These are phyloP conservation scores for Cotesia congregata DNA, from an alignment of 2,888 invertebrate species.

Conservation along the genomic window DNA sequence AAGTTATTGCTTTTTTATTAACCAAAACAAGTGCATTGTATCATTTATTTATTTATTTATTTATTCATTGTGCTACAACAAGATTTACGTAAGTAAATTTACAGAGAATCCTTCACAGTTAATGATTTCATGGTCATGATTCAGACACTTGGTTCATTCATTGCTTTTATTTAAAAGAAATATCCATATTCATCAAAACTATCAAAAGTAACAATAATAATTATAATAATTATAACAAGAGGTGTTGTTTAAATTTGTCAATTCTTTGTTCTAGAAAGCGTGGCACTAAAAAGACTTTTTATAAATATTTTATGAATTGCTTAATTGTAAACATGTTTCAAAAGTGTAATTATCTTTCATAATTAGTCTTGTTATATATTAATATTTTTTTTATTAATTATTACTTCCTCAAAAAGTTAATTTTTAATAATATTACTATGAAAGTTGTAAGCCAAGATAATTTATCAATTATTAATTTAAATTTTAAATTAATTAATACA, in stretches of 20 bases:
- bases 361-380: background rate
- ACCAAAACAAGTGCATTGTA: background rate
- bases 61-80: background rate
- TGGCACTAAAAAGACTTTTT: too few relatives aligned
- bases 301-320: too few relatives aligned
- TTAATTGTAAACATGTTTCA: background rate
- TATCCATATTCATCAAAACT: background rate
- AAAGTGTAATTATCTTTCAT: background rate
- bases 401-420: too few relatives aligned
- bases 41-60: background rate
- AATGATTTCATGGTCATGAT: slow-evolving; percentile 27
- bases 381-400: too few relatives aligned
- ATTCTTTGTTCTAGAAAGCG: too few relatives aligned
- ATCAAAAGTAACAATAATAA: background rate
- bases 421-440: too few relatives aligned
- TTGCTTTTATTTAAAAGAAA: background rate
- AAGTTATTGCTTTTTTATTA: background rate
- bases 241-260: too few relatives aligned
- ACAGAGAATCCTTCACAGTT: slow-evolving; percentile 10
- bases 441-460: too few relatives aligned
- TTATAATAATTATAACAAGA: too few relatives aligned
- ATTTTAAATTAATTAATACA: too few relatives aligned
- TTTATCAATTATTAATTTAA: too few relatives aligned
- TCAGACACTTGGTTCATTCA: slow-evolving; percentile 9
- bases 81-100: slow-evolving; percentile 20